A percentile compares a stretch with the other conserved stretches of the same genome.
Conservation (phyloP, 2,888 invertebrate genomes). For the Chymomyza procnemis region DNA sequence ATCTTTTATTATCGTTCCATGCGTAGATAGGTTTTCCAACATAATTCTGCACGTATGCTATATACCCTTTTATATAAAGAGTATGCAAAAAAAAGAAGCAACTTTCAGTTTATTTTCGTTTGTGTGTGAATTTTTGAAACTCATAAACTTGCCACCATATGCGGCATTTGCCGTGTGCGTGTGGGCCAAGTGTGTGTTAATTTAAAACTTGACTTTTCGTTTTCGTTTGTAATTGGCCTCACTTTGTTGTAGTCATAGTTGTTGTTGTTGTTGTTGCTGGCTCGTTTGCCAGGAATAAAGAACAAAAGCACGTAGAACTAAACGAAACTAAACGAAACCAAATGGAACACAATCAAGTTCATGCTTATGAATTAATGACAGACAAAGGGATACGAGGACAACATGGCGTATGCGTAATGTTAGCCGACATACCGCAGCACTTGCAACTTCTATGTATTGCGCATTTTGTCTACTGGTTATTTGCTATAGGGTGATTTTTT, state of each 20-base stretch:
- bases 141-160: slow-evolving; percentile 52
- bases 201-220: slow-evolving; percentile 64
- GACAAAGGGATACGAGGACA: neutral
- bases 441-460: neutral
- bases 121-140: slow-evolving; percentile 61
- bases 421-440: neutral
- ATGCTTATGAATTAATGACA: slow-evolving; percentile 68
- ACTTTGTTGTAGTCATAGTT: slow-evolving; percentile 17
- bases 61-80: no score
- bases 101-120: slow-evolving; percentile 19
- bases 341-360: slow-evolving; percentile 62
- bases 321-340: slow-evolving; percentile 38
- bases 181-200: slow-evolving; percentile 61
- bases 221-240: slow-evolving; percentile 64
- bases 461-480: neutral
- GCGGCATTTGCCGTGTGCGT: slow-evolving; percentile 8
- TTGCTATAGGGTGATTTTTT: no score
- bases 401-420: neutral
- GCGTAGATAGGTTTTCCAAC: no score
- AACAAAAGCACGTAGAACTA: slow-evolving; percentile 8
- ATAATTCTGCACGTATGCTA: no score
- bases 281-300: neutral
- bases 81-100: slow-evolving; percentile 1
- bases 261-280: neutral
- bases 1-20: no score